Evolutionary conservation across 2,888 invertebrate genomes (phyloP), one percentile per base, ranked within the genome.

Genomic region (Apotomis turbidana): DNA sequence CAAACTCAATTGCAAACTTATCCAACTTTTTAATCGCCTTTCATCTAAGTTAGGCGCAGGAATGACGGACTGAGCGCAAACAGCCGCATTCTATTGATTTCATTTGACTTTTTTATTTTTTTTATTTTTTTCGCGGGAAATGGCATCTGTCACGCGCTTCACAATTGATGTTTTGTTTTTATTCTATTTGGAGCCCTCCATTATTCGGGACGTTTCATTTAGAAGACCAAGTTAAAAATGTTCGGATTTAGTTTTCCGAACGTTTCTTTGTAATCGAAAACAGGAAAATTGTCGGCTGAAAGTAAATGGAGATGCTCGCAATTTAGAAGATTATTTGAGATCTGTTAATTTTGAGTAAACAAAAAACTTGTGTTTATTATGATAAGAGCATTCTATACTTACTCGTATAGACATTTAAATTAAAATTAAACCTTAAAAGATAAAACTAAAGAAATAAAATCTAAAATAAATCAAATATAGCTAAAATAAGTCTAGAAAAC

Each of bases 91-190:
- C 66, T 76, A 77, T 79, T 76, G 76, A 78, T 78, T 77, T 77
- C 62, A 73, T 77, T 77, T 74, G 77, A 59, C 58, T 70, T 68
- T 71, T 64, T 3, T 41, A 52, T 70, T 68, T 71, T 64, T 3
- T 41, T 41, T 72, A 73, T 69, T 64, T 66, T 78, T 76, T 76
- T 72, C 64, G 49, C 70, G 74, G 73, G 76, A 76, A 78, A 74
- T 72, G 75, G 76, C 78, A 77, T 77, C 79, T 78, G 82, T 84
- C 83, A 83, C 80, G 79, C 72, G 71, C 63, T 76, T 78, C 77
- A 75, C 81, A 78, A 82, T 83, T 81, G 81, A 81, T 81, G 80
- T 80, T 84, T 80, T 80, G 79, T 83, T 80, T 77, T 74, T 71
- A 71, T 75, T 75, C 75, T 77, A 68, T 69, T 74, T 73, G 57